Evolutionary conservation across 1,140 invertebrate species (phyloP).

Genomic region (Bombus fervidus): DNA sequence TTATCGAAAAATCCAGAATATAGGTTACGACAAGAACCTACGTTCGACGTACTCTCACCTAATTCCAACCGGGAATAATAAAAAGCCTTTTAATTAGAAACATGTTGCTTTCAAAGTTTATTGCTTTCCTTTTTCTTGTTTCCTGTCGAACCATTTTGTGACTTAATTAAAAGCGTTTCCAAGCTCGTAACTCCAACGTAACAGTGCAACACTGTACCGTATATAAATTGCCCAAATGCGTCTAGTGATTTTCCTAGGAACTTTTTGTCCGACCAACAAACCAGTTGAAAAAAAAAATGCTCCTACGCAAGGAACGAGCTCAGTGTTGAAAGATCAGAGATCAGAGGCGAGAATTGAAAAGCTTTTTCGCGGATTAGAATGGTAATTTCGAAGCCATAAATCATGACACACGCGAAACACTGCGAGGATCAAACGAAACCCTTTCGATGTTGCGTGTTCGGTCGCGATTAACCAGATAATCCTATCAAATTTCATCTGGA

Average conservation of each 20-base stretch:
- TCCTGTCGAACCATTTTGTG: too few species aligned
- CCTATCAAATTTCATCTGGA: slow-evolving; percentile 33
- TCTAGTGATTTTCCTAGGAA: too few species aligned
- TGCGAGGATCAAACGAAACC: neutral
- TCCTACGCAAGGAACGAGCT: too few species aligned
- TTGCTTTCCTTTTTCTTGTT: neutral
- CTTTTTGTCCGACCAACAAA: too few species aligned
- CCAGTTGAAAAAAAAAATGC: too few species aligned
- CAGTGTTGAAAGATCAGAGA: too few species aligned
- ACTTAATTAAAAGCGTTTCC: too few species aligned
- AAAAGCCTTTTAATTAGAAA: neutral
- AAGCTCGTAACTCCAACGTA: too few species aligned
- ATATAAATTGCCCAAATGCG: too few species aligned
- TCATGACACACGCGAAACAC: neutral
- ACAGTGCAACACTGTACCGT: too few species aligned
- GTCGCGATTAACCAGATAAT: slow-evolving; percentile 8
- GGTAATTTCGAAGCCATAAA: neutral
- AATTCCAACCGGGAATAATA: neutral
- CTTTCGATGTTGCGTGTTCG: slow-evolving; percentile 19
- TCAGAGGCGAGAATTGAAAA: neutral
- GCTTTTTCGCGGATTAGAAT: neutral
- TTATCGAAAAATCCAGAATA: slow-evolving; percentile 8
- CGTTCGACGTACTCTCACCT: slow-evolving; percentile 7
- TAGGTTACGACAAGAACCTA: slow-evolving; percentile 23
- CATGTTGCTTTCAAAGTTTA: neutral